These are phyloP conservation scores for Ylistrum balloti DNA, from an alignment of 1,140 invertebrate species.

Conservation along the genomic window DNA sequence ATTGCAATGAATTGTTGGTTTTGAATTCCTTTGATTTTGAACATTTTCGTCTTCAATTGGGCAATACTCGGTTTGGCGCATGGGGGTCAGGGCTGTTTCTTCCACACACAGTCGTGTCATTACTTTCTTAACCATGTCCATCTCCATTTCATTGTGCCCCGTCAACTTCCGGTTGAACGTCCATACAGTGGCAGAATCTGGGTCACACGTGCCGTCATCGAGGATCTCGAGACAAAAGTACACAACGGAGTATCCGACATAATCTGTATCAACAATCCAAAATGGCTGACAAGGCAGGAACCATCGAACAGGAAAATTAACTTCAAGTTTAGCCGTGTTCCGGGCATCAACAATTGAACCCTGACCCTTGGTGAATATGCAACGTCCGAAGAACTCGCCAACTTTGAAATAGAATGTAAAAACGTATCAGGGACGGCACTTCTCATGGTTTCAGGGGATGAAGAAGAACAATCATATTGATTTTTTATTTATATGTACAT, in stretches of 20 bases:
- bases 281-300: neutral
- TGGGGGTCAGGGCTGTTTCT: neutral
- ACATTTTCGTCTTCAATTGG: constrained; percentile 11
- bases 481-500: too few species aligned
- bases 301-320: constrained; percentile 11
- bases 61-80: neutral
- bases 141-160: neutral
- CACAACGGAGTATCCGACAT: neutral
- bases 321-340: neutral
- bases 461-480: too few species aligned
- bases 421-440: too few species aligned
- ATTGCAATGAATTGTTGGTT: constrained; percentile 10
- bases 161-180: constrained; percentile 17
- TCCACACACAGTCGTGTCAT: neutral
- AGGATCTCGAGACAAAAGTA: constrained; percentile 14
- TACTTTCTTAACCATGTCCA: neutral
- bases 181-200: neutral
- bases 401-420: neutral
- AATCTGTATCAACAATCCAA: constrained; percentile 19
- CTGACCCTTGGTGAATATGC: constrained; percentile 23
- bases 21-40: neutral
- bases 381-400: neutral
- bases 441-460: too few species aligned
- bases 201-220: neutral
- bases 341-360: neutral